Evolutionary conservation across 30 jellyfish, hydroid and myxozoan genomes (phyloP).

Genomic region (Hydra vulgaris): DNA sequence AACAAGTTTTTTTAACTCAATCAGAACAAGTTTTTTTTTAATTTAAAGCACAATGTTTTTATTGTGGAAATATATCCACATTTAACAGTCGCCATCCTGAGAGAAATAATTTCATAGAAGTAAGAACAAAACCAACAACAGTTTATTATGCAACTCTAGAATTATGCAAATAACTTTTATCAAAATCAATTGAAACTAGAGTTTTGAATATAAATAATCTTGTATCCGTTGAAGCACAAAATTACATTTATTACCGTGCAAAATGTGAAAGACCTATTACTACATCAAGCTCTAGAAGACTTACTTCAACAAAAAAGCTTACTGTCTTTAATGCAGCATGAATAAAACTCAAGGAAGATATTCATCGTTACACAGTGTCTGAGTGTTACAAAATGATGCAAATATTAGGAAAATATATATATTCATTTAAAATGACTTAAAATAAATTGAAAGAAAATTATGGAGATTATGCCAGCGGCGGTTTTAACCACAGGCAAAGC

Average conservation of each 20-base stretch:
- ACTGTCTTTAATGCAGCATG: too few species aligned
- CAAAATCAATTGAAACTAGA: not conserved
- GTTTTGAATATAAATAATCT: not conserved
- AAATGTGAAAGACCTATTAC: too few species aligned
- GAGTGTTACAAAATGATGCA: slow-evolving; percentile 2
- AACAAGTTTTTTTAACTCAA: too few species aligned
- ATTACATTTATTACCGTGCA: slow-evolving; percentile 2
- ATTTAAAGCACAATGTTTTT: not conserved
- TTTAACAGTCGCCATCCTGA: not conserved
- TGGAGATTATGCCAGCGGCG: too few species aligned
- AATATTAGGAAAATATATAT: not conserved
- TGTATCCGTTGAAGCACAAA: not conserved
- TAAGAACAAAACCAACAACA: too few species aligned
- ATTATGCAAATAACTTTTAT: not conserved
- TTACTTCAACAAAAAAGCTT: too few species aligned
- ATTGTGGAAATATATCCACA: not conserved
- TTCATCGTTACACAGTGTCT: not conserved
- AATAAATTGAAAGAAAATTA: too few species aligned
- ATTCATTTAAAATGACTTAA: too few species aligned
- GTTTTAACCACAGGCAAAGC: too few species aligned
- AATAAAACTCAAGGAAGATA: slow-evolving; percentile 1
- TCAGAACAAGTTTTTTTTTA: not conserved
- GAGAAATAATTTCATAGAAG: too few species aligned
- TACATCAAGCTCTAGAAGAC: too few species aligned
- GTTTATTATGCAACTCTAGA: not conserved